phyloP scores from a whole-genome alignment of 2,797 vertebrate species.

The Eospalax fontanierii region DNA sequence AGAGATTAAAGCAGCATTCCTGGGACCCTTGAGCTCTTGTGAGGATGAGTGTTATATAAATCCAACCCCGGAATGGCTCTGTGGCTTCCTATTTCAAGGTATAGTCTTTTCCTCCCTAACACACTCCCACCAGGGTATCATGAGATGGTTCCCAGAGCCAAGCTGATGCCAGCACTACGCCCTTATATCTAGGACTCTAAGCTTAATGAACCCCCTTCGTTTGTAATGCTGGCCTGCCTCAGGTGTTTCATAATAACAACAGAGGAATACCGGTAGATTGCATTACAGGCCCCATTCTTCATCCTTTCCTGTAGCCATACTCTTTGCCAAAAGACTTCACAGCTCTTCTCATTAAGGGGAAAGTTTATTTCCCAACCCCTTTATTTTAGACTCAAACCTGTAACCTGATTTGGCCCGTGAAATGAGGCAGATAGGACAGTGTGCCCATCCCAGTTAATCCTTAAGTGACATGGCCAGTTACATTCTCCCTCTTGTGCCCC shows the following conservation, averaged over 20 bases:
- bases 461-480: not conserved
- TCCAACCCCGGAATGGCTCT: not conserved
- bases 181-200: not conserved
- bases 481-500: not conserved
- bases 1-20: not conserved
- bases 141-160: not conserved
- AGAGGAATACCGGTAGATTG: not conserved
- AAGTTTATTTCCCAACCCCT: not conserved
- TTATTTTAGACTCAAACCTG: not conserved
- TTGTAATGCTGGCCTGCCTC: not conserved
- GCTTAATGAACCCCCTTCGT: not conserved
- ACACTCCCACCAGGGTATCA: not conserved
- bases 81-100: conserved; percentile 1
- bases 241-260: not conserved
- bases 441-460: not conserved
- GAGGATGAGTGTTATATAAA: not conserved
- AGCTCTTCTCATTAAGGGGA: not conserved
- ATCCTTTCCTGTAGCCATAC: not conserved
- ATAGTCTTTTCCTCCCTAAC: not conserved
- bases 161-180: not conserved
- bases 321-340: not conserved
- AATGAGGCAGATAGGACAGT: not conserved
- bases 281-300: not conserved
- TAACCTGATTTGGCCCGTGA: not conserved
- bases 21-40: not conserved